These are phyloP conservation scores for Camponotus pennsylvanicus DNA, from an alignment of 1,140 invertebrate genomes.

Conservation along the genomic window DNA sequence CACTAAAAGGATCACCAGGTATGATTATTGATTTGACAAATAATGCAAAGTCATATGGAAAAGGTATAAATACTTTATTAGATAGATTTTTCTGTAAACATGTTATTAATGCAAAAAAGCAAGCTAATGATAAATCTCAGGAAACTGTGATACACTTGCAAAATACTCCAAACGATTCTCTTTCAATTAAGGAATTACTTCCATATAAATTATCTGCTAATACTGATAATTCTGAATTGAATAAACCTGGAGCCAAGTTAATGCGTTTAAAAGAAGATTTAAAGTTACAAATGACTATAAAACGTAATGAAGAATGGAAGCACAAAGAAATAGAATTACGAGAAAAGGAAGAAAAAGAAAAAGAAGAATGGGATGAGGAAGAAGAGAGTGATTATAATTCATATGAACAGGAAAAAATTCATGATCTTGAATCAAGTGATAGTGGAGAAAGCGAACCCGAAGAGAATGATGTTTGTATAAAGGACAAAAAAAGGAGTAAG, in stretches of 20 bases:
- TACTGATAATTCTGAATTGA: constrained; percentile 76
- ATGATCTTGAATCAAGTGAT: constrained; percentile 71
- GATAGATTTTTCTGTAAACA: constrained; percentile 88
- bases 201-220: constrained; percentile 80
- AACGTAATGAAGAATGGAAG: constrained; percentile 89
- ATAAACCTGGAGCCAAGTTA: constrained; percentile 88
- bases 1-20: constrained; percentile 87
- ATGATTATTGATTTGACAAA: constrained; percentile 88
- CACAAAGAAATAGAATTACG: constrained; percentile 84
- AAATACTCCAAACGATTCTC: constrained; percentile 79
- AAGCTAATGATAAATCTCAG: constrained; percentile 84
- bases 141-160: constrained; percentile 82
- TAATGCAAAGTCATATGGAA: constrained; percentile 80
- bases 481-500: constrained; percentile 73
- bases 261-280: constrained; percentile 88
- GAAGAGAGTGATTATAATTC: constrained; percentile 67
- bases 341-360: constrained; percentile 75
- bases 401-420: constrained; percentile 69
- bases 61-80: constrained; percentile 87
- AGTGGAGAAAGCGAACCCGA: constrained; percentile 78
- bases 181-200: constrained; percentile 66
- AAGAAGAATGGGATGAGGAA: constrained; percentile 67
- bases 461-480: constrained; percentile 75
- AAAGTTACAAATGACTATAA: constrained; percentile 88
- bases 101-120: constrained; percentile 83